Conservation (phyloP, 2,113 vertebrate species). For the Zosterops japonicus region DNA sequence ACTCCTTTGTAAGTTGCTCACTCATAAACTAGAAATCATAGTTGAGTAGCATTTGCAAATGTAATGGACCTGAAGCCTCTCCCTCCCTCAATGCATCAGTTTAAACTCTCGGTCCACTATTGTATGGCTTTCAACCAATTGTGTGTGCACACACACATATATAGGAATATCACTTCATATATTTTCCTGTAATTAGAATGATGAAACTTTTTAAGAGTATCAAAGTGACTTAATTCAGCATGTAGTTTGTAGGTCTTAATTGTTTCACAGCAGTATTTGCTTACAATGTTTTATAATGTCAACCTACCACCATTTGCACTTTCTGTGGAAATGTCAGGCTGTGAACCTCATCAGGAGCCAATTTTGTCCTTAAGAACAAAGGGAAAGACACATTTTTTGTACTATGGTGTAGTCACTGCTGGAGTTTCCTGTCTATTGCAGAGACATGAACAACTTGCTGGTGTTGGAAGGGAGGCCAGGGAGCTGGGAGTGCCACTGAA, state of each 20-base stretch:
- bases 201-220: not conserved
- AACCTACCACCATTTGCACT: not conserved
- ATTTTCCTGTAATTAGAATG: not conserved
- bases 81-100: not conserved
- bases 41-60: not conserved
- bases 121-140: not conserved
- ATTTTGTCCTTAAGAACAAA: not conserved
- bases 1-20: conserved; percentile 48
- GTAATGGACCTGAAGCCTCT: not conserved
- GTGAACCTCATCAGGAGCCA: not conserved
- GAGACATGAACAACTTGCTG: fast-evolving
- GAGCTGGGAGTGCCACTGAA: not conserved
- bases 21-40: not conserved
- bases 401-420: not conserved
- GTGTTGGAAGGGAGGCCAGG: not conserved
- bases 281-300: not conserved
- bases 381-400: not conserved
- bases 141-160: fast-evolving
- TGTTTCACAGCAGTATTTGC: not conserved
- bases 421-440: not conserved
- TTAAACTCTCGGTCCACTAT: not conserved
- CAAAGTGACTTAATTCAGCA: not conserved
- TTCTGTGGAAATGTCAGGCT: not conserved
- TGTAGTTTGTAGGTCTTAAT: fast-evolving
- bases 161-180: not conserved